These are phyloP conservation scores for Crotophaga sulcirostris DNA, from an alignment of 2,113 vertebrate genomes.

Conservation along the genomic window DNA sequence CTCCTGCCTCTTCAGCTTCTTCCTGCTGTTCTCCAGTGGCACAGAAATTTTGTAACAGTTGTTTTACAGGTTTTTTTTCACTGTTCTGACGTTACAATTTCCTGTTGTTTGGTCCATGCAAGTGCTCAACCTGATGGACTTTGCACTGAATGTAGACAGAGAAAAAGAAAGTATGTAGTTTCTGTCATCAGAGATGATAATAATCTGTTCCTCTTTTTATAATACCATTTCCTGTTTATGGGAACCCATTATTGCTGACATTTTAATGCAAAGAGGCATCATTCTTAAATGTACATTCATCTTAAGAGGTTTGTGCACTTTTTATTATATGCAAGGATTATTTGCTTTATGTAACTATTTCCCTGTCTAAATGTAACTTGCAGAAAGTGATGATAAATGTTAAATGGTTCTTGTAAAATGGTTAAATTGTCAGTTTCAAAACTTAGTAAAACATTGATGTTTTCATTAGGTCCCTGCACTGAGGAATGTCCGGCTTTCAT, in stretches of 20 bases:
- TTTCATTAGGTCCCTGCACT: slow-evolving; percentile 67
- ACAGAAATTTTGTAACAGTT: background rate
- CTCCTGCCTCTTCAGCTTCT: background rate
- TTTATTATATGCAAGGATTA: background rate
- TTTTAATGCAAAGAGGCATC: background rate
- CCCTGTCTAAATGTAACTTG: slow-evolving; percentile 47
- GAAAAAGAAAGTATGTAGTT: background rate
- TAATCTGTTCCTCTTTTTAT: background rate
- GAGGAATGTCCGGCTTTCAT: slow-evolving; percentile 75
- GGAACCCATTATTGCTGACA: background rate
- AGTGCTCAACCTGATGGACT: background rate
- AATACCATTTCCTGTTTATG: background rate
- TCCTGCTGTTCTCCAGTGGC: background rate
- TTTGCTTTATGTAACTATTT: slow-evolving; percentile 40
- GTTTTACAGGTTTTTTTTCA: background rate
- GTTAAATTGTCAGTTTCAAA: slow-evolving; percentile 63
- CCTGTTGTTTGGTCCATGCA: background rate
- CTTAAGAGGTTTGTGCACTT: background rate
- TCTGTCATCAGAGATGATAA: background rate
- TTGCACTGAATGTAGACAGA: background rate
- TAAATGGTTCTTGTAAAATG: slow-evolving; percentile 73
- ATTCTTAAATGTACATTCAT: slow-evolving; percentile 5
- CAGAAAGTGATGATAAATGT: slow-evolving; percentile 67
- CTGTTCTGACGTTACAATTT: background rate
- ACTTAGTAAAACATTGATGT: slow-evolving; percentile 59